Base-by-base conservation (phyloP, 2,113 vertebrate species). In the Alethe diademata region DNA sequence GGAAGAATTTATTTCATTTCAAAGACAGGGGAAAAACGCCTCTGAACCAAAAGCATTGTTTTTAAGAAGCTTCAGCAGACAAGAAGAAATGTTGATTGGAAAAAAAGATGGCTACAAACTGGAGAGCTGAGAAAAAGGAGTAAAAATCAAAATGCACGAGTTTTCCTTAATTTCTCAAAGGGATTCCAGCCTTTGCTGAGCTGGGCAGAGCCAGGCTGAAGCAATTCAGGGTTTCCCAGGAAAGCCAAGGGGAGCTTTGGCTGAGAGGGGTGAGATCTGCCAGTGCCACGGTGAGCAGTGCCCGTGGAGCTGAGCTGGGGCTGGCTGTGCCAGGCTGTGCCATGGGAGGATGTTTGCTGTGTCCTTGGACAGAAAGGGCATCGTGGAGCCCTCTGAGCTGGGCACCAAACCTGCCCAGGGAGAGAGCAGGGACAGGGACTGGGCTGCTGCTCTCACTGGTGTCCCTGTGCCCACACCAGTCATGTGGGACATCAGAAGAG, bases 401-500 rank as follows among this genome's bases (percentile, higher is more conserved):
- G 65, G 45, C 70, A 66, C 57, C 69, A 87, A 53, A 61, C 24
- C 50, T 85, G 13, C 28, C 4, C 33, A 60, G 45, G 38, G n/a
- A 42, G 42, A 42, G 42, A 42, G 33, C 36, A 2, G 0, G 61
- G 45, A 48, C n/a, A 56, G 69, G 60, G 42, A 5, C 38, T n/a
- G 45, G 29, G 69, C 82, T 66, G 70, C 81, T 65, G 7, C 56
- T 69, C 53, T 56, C 2, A 0, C 71, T 12, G 40, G 36, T 4
- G 2, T 72, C 64, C 43, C 56, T 76, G 71, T 73, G 53, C 74
- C 78, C 81, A 80, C 35, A 15, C 25, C 81, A 8, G 0, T 92
- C 96, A 93, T 51, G 64, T 56, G 94, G 84, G 72, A 31, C 25
- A 5, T 28, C 4, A 17, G 51, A 93, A 84, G 79, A 94, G 96